Conservation (phyloP, 1,140 invertebrate genomes). For the Oryctes rhinoceros region DNA sequence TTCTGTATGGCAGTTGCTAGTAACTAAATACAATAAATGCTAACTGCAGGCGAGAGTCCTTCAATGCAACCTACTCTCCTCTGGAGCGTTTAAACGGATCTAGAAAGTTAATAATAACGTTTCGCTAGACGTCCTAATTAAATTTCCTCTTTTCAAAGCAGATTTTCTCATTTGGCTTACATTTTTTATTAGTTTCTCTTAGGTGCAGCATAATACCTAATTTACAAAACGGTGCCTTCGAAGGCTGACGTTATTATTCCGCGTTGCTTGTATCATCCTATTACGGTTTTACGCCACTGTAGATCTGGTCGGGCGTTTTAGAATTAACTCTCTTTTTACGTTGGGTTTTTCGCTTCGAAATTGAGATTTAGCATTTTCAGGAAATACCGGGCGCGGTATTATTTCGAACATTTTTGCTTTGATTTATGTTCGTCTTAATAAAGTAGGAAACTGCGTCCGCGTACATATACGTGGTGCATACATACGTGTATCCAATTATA, state of each 20-base stretch:
- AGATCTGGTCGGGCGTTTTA: slow-evolving; percentile 9
- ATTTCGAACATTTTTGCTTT: background rate
- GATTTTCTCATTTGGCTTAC: slow-evolving; percentile 14
- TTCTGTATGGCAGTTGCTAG: background rate
- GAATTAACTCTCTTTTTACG: background rate
- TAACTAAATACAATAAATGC: background rate
- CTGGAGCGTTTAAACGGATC: background rate
- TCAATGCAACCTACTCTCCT: background rate
- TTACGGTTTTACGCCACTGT: slow-evolving; percentile 8
- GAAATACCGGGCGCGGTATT: background rate
- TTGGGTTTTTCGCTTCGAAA: background rate
- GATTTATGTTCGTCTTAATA: background rate
- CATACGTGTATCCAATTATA: background rate
- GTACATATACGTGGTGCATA: background rate
- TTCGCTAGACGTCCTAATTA: background rate
- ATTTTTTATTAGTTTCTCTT: slow-evolving; percentile 17
- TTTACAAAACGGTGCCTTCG: slow-evolving; percentile 18
- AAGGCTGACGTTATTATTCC: slow-evolving; percentile 13
- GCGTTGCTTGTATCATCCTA: slow-evolving; percentile 12
- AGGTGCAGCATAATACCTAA: slow-evolving; percentile 11
- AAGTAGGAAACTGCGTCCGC: background rate
- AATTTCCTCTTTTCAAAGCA: slow-evolving; percentile 18
- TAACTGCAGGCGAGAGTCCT: background rate
- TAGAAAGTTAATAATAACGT: background rate
- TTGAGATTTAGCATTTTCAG: slow-evolving; percentile 16